Conservation (phyloP, 2,113 vertebrate genomes). For the Cheilinus undulatus region DNA sequence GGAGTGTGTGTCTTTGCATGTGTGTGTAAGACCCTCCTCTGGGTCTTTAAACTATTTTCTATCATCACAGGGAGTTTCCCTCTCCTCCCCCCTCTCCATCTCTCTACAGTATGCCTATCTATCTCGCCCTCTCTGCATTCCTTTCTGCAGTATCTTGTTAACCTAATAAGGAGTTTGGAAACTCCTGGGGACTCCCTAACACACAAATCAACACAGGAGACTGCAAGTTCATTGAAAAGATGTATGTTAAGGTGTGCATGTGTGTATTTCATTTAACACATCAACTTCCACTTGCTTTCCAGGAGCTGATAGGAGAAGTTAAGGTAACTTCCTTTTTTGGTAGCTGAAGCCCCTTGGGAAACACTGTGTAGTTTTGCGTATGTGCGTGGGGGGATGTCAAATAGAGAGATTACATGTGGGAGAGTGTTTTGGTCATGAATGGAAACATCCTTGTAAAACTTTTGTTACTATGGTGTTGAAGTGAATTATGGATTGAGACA, state of each 20-base stretch:
- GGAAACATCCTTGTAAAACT: neutral
- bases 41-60: conserved; percentile 35
- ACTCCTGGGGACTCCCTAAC: conserved; percentile 62
- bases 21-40: conserved; percentile 25
- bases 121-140: conserved; percentile 36
- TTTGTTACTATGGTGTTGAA: neutral
- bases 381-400: too few relatives aligned
- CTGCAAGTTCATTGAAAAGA: conserved; percentile 37
- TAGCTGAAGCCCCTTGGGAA: neutral
- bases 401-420: too few relatives aligned
- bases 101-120: conserved; percentile 5
- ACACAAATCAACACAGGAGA: conserved; percentile 33
- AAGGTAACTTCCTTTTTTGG: conserved; percentile 25
- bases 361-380: neutral
- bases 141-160: conserved; percentile 56
- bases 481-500: neutral
- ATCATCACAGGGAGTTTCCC: conserved; percentile 59
- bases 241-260: neutral
- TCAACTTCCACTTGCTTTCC: neutral
- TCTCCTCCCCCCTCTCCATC: neutral
- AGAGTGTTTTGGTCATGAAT: neutral
- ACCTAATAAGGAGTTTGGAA: conserved; percentile 74
- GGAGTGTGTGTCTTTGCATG: conserved; percentile 1
- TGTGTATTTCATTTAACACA: neutral
- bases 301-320: neutral